Evolutionary conservation across 2,888 invertebrate genomes (phyloP).

Genomic region (Euzophera pinguis): DNA sequence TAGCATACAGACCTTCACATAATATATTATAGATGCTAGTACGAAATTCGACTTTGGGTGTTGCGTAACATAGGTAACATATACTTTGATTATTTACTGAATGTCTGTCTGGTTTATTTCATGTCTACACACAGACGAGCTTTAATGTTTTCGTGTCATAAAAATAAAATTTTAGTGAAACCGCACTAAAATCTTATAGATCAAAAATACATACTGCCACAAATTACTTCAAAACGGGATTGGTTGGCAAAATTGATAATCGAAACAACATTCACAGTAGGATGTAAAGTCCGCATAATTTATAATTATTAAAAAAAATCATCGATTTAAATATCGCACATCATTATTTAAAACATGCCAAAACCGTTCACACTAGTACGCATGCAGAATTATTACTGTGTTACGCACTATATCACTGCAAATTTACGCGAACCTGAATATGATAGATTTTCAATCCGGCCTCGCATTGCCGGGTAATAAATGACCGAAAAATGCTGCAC

Average conservation of each 20-base stretch:
- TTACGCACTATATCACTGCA: slow-evolving; percentile 75
- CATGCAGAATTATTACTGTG: slow-evolving; percentile 74
- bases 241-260: neutral
- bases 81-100: neutral
- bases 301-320: slow-evolving; percentile 45
- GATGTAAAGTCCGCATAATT: slow-evolving; percentile 28
- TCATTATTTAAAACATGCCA: slow-evolving; percentile 75
- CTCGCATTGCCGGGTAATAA: slow-evolving; percentile 51
- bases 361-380: slow-evolving; percentile 74
- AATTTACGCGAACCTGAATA: slow-evolving; percentile 79
- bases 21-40: slow-evolving; percentile 71
- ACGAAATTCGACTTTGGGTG: slow-evolving; percentile 44
- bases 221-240: slow-evolving; percentile 1
- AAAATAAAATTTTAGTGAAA: neutral
- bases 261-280: slow-evolving; percentile 13
- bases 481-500: slow-evolving; percentile 68
- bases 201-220: neutral
- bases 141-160: too few species aligned
- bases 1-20: slow-evolving; percentile 72
- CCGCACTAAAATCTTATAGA: neutral
- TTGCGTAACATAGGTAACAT: slow-evolving; percentile 30
- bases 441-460: slow-evolving; percentile 79
- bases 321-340: slow-evolving; percentile 70
- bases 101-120: neutral
- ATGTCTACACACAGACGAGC: too few species aligned